Conservation (phyloP, 2,888 invertebrate genomes). For the Lysandra coridon region DNA sequence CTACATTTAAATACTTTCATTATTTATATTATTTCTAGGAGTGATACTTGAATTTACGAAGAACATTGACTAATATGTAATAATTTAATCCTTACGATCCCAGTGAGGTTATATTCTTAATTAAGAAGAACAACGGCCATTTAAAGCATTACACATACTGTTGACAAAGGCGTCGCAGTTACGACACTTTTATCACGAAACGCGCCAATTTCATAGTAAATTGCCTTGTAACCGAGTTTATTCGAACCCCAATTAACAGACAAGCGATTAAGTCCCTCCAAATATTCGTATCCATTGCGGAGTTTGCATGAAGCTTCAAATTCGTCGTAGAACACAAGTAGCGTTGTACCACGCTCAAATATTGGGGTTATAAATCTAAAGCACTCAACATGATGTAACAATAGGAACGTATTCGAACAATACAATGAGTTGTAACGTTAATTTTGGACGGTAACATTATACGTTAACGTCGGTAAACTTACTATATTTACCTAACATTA, state of each 20-base stretch:
- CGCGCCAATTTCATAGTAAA: slow-evolving; percentile 60
- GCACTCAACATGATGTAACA: slow-evolving; percentile 54
- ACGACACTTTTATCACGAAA: slow-evolving; percentile 70
- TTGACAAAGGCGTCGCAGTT: slow-evolving; percentile 67
- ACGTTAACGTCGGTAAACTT: slow-evolving; percentile 29
- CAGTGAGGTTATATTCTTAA: background rate
- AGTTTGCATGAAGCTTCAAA: background rate
- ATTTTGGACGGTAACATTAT: slow-evolving; percentile 48
- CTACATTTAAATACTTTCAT: background rate
- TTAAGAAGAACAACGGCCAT: slow-evolving; percentile 45
- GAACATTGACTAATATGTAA: background rate
- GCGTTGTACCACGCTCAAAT: slow-evolving; percentile 43
- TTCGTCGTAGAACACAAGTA: slow-evolving; percentile 20
- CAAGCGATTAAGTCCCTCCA: background rate
- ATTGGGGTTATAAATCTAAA: slow-evolving; percentile 33
- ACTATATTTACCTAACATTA: slow-evolving; percentile 9
- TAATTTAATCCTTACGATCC: background rate
- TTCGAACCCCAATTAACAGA: slow-evolving; percentile 22
- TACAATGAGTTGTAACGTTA: slow-evolving; percentile 62
- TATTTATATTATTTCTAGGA: background rate
- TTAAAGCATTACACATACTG: slow-evolving; percentile 63
- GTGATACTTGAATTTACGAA: background rate
- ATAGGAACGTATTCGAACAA: slow-evolving; percentile 59
- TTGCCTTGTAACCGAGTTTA: slow-evolving; percentile 47
- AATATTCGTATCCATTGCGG: background rate